A percentile compares a stretch with the other conserved stretches of the same genome.
These are phyloP conservation scores for Apeltes quadracus DNA, from an alignment of 2,113 vertebrate genomes.

Conservation along the genomic window DNA sequence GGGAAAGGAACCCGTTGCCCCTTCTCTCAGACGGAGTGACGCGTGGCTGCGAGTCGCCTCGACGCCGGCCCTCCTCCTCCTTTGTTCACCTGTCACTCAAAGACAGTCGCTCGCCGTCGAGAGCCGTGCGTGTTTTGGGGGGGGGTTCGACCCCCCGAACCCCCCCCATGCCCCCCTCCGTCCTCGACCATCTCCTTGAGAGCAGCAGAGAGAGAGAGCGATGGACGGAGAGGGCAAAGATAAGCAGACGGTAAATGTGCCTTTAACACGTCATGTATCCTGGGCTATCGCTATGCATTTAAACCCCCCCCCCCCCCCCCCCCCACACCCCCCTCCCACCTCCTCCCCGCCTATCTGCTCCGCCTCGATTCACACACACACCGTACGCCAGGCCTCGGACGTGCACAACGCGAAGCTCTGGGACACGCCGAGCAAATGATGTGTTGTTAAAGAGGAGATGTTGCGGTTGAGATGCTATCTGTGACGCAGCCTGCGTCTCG, in stretches of 20 bases:
- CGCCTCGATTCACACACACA: constrained; percentile 55
- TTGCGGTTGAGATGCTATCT: constrained; percentile 60
- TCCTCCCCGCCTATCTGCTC: constrained; percentile 38
- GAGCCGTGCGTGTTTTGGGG: not conserved
- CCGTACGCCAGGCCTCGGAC: constrained; percentile 33
- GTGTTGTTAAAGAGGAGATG: constrained; percentile 58
- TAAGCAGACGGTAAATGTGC: constrained; percentile 64
- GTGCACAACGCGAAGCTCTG: constrained; percentile 18
- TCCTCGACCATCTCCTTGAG: constrained; percentile 48
- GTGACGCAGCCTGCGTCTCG: constrained; percentile 14
- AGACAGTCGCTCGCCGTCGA: constrained; percentile 31
- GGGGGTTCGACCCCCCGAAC: constrained; percentile 1
- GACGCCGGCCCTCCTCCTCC: constrained; percentile 31
- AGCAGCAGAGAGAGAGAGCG: constrained; percentile 50
- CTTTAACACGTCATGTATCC: constrained; percentile 64
- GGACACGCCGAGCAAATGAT: constrained; percentile 62
- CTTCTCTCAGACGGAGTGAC: constrained; percentile 28
- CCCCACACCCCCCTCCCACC: too few species aligned
- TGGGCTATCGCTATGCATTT: constrained; percentile 38
- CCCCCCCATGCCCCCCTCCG: too few species aligned
- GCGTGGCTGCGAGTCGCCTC: constrained; percentile 17
- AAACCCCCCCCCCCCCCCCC: not conserved
- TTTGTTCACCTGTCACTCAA: constrained; percentile 31
- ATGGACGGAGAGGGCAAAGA: constrained; percentile 42
- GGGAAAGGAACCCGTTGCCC: constrained; percentile 37